Base-by-base conservation (phyloP, 2,797 vertebrate genomes). In the Cichlasoma orientale region DNA sequence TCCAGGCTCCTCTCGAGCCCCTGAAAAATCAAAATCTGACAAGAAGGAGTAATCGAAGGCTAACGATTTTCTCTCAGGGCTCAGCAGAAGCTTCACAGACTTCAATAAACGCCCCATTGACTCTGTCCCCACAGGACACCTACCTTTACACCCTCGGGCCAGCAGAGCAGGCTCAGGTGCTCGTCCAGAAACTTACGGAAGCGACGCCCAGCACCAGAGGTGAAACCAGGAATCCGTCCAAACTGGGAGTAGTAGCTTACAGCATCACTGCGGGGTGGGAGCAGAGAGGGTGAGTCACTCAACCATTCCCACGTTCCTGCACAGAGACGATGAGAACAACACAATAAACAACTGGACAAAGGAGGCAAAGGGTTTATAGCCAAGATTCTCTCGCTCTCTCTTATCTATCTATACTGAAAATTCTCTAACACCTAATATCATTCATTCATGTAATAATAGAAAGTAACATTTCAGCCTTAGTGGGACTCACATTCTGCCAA, bases 251-350 rank as follows among this genome's bases (percentile, higher is more conserved):
- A 95, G 88, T 96, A 97, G 80, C 89, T 97, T 10, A 96, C 87
- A 4, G 96, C 96, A 0, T 87, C 94, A 2, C 90, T 82, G 23
- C 93, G 94, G 0, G 97, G 97, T 0, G 96, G 94, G 0, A 85
- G 73, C 57, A 97, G 87, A 4, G 96, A 97, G 4, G 96, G 94
- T 0, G 79, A 75, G 56, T 97, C 95, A 16, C 96, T 96, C 80
- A 96, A 84, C 97, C 97, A 97, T 58, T 96, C 95, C 97, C 97
- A 98, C 78, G 93, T 91, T 36, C 97, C 97, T 98, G 88, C 2
- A 75, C 0, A 31, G 38, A 41, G 12, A 61, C 9, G 7, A 50
- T 27, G 13, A 29, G 14, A 31, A 69, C 19, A 69, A 69, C 11
- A 69, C 47, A 53, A 21, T 53, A 53, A 69, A 53, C 27, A 52